Evolutionary conservation across 2,888 invertebrate species (phyloP), one percentile per base, ranked within the genome.

Genomic region (Eupithecia centaureata): DNA sequence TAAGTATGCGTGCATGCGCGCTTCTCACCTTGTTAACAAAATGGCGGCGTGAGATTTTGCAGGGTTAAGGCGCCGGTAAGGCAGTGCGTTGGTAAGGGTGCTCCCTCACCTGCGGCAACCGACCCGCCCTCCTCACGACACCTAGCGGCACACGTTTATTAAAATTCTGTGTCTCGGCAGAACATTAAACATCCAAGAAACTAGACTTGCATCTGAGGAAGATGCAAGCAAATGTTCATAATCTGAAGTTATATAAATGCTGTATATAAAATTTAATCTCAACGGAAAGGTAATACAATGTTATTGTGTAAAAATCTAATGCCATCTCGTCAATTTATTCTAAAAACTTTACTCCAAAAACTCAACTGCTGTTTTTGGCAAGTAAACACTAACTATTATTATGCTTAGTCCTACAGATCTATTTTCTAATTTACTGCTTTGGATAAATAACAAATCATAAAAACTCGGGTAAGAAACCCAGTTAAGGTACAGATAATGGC

Each of bases 81-180:
- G 92, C 92, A 74, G 91, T 97, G 95, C 98, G 97, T 95, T 98
- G 98, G 96, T 98, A 98, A 94, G 98, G 98, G 96, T 98, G 98
- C 94, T 98, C 98, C 96, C 98, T 95, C 94, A 96, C 95, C 94
- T 97, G 96, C 94, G 96, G 96, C 94, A 97, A 95, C 94, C 97
- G 96, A 88, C 96, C 96, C 94, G 97, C 96, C 85, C 94, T 95
- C 94, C 96, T 96, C 95, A 96, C 97, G 96, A 97, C 97, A 97
- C 95, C 95, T 95, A 95, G 94, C 94, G 94, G 92, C 93, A 93
- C 82, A 92, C 82, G 82, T 84, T 88, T 81, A 84, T 91, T 86
- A 86, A 91, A 89, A 85, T 90, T 87, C 89, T 89, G 85, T 82
- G 79, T 82, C 84, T 80, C 78, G 79, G 77, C 79, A 84, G 78